Evolutionary conservation across 2,888 invertebrate genomes (phyloP).

Genomic region (Nephrocerus scutellatus): DNA sequence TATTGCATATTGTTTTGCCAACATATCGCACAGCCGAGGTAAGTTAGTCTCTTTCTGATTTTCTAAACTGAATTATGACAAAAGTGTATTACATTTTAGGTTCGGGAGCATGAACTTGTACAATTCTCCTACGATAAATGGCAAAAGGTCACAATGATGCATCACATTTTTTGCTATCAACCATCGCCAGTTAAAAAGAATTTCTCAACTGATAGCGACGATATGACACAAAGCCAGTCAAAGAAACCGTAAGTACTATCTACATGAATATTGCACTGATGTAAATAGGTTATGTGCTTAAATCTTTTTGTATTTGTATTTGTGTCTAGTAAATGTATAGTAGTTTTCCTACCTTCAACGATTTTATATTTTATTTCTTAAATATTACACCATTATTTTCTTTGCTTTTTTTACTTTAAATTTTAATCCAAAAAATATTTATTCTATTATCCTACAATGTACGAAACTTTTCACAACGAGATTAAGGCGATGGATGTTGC

Average conservation of each 20-base stretch:
- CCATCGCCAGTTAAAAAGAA: constrained; percentile 76
- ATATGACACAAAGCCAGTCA: constrained; percentile 49
- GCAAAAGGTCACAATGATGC: constrained; percentile 78
- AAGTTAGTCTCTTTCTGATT: constrained; percentile 17
- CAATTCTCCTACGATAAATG: constrained; percentile 77
- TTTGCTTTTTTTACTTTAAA: too few relatives aligned
- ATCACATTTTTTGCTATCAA: constrained; percentile 82
- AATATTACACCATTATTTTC: too few relatives aligned
- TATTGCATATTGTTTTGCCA: constrained; percentile 68
- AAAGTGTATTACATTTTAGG: constrained; percentile 47
- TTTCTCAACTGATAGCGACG: constrained; percentile 70
- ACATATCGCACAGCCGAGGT: constrained; percentile 80
- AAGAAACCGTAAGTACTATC: constrained; percentile 45
- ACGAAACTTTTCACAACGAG: constrained; percentile 23
- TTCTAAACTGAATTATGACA: constrained; percentile 12
- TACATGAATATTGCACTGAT: too few relatives aligned
- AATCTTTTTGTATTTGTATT: background rate
- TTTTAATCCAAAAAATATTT: too few relatives aligned
- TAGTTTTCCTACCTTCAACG: background rate
- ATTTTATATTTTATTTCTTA: too few relatives aligned
- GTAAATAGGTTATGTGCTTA: background rate
- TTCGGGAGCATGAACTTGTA: constrained; percentile 75
- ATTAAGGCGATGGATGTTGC: constrained; percentile 21
- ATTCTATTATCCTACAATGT: constrained; percentile 13
- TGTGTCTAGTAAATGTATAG: background rate